A percentile compares a stretch with the other conserved stretches of the same genome.
Evolutionary conservation across 2,888 invertebrate species (phyloP).

Genomic region (Strigamia transsilvanica): DNA sequence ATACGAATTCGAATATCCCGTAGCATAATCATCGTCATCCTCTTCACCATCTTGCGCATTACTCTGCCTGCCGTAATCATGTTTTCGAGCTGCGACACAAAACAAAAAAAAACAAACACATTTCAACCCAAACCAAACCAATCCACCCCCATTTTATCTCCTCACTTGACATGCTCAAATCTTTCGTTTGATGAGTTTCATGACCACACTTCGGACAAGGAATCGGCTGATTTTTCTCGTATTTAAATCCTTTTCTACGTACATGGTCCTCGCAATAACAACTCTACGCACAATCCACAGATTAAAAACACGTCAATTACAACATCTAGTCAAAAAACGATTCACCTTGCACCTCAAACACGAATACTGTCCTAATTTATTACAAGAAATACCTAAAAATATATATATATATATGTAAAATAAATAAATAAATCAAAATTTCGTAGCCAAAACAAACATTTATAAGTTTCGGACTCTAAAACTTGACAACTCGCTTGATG

Average conservation of each 20-base stretch:
- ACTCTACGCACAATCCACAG: too few species aligned
- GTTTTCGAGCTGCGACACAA: constrained; percentile 73
- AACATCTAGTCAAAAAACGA: not conserved
- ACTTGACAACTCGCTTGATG: constrained; percentile 97
- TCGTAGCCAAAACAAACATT: constrained; percentile 73
- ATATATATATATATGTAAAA: too few species aligned
- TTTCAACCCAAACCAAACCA: too few species aligned
- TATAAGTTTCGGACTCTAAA: constrained; percentile 91
- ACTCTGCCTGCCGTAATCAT: constrained; percentile 86
- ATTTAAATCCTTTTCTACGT: constrained; percentile 87
- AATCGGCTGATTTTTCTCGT: constrained; percentile 80
- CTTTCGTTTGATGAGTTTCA: constrained; percentile 91
- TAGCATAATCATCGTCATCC: constrained; percentile 68
- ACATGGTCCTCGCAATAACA: constrained; percentile 98
- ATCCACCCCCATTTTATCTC: not conserved
- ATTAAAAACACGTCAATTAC: too few species aligned
- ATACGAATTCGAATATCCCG: constrained; percentile 62
- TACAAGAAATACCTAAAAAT: constrained; percentile 84
- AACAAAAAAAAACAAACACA: too few species aligned
- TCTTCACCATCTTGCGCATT: constrained; percentile 72
- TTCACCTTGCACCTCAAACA: constrained; percentile 87
- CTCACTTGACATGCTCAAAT: constrained; percentile 91
- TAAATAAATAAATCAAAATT: not conserved
- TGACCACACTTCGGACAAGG: constrained; percentile 95
- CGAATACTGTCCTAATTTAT: constrained; percentile 92